These are phyloP conservation scores for Pyrochroa serraticornis DNA, from an alignment of 2,888 invertebrate genomes.

Conservation along the genomic window DNA sequence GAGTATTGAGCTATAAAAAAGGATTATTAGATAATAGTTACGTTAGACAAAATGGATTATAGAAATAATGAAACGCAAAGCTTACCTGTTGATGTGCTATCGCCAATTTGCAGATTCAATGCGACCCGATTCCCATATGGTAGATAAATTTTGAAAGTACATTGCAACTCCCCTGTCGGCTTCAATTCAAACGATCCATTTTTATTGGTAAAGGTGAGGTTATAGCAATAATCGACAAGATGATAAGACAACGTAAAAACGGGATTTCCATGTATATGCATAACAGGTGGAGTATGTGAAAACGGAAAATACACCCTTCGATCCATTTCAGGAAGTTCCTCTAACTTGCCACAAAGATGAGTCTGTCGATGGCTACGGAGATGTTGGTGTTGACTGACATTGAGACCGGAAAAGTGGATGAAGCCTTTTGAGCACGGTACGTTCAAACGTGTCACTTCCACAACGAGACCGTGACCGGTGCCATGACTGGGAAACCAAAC, in stretches of 20 bases:
- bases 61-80: conserved; percentile 2
- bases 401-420: conserved; percentile 63
- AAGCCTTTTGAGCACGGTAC: conserved; percentile 69
- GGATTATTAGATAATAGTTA: no score
- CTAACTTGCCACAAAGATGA: conserved; percentile 71
- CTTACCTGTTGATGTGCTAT: conserved; percentile 47
- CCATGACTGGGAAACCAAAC: conserved; percentile 61
- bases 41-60: no score
- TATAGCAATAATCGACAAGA: conserved; percentile 75
- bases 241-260: conserved; percentile 71
- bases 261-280: conserved; percentile 68
- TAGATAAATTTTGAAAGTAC: conserved; percentile 72
- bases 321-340: conserved; percentile 67
- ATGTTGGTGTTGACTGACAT: conserved; percentile 48
- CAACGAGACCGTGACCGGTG: conserved; percentile 63
- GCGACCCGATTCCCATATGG: conserved; percentile 74
- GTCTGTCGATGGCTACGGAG: conserved; percentile 51
- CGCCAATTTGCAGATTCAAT: conserved; percentile 66
- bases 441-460: conserved; percentile 71
- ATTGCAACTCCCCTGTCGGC: conserved; percentile 65
- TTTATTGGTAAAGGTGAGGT: conserved; percentile 67
- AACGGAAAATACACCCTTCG: conserved; percentile 66
- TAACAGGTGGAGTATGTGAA: conserved; percentile 58
- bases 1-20: no score
- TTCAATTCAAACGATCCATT: conserved; percentile 72